Evolutionary conservation across 2,797 vertebrate genomes (phyloP), one percentile per base, ranked within the genome.

Genomic region (Catamblyrhynchus diadema): DNA sequence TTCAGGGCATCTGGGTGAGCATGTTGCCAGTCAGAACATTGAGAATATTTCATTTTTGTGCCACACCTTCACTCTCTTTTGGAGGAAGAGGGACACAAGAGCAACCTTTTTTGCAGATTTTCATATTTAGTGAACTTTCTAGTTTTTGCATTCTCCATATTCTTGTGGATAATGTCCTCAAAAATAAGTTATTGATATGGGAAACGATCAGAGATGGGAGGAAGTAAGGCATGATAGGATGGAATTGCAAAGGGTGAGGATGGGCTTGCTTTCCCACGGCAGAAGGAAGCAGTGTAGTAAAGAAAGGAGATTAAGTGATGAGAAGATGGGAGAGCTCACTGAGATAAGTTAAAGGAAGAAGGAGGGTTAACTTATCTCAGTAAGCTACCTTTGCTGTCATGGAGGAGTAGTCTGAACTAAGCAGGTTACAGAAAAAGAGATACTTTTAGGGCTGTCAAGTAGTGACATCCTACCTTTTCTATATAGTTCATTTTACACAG

Each of bases 101-200:
- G 30, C 27, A n/a, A 28, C 22, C 10, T 27, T 50, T 53, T 54
- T 32, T 50, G 23, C 62, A 59, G 51, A 65, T 82, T 64, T 67
- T 80, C 25, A 1, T 7, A 3, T 50, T 69, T 28, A 50, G 41
- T 41, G 53, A 87, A 70, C 50, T 67, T 82, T 24, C 57, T 35
- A 5, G 0, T 14, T 51, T 71, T 81, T 57, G 11, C 16, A 50
- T 57, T 69, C 7, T 22, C 33, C 33, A 0, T 48, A 4, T 57
- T 57, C 42, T 47, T 11, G 0, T 30, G 15, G 62, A 27, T 62
- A 41, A 42, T 11, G 33, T 33, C 37, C 47, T 47, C 33, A 59
- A 50, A 86, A 71, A 62, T 45, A 56, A 81, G 35, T 27, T 61
- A 6, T 25, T 78, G 14, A 30, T 15, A 3, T 28, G 30, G 69